Evolutionary conservation across 2,113 vertebrate genomes (phyloP), one percentile per base, ranked within the genome.

Genomic region (Mus spicilegus): DNA sequence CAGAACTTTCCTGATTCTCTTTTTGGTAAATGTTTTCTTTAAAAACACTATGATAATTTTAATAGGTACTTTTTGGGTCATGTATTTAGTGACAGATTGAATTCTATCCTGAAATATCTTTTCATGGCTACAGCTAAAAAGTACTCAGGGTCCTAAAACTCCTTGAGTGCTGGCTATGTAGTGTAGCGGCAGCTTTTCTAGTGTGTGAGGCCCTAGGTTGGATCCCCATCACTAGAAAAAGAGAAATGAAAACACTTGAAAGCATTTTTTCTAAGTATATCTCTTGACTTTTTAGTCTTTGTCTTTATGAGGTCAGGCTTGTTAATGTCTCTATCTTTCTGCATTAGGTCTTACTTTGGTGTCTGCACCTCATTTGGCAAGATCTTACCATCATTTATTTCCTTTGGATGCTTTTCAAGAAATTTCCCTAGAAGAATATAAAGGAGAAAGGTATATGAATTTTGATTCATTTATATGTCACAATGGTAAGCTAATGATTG

Each of bases 381-480:
- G 99, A 28, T 99, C 99, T 88, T 99, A 99, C 84, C 99, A 99
- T 96, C 99, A 99, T 92, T 99, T 99, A n/a, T 99, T 99, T 98
- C 99, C 99, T 91, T 98, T 99, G 96, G 99, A 99, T 96, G 97
- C 98, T 54, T 99, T 99, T 96, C 98, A 97, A 97, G 99, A 99
- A 98, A 96, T 97, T 86, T 82, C 98, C 0, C 72, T 99, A 16
- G 98, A 99, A 93, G 98, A 99, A 56, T 97, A 98, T 91, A 97
- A 98, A 54, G 98, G 98, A 86, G 98, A 99, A 95, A 98, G 99
- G 99, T 99, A 98, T 99, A 98, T 85, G 51, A 73, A 3, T 96
- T 96, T 96, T 90, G 70, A 30, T 89, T 90, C 73, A 96, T 81
- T 89, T 93, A 63, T 92, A 81, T 95, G 17, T 93, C 96, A 46